Evolutionary conservation across 2,797 vertebrate species (phyloP), one percentile per base, ranked within the genome.

Genomic region (Pseudomugil tenellus): DNA sequence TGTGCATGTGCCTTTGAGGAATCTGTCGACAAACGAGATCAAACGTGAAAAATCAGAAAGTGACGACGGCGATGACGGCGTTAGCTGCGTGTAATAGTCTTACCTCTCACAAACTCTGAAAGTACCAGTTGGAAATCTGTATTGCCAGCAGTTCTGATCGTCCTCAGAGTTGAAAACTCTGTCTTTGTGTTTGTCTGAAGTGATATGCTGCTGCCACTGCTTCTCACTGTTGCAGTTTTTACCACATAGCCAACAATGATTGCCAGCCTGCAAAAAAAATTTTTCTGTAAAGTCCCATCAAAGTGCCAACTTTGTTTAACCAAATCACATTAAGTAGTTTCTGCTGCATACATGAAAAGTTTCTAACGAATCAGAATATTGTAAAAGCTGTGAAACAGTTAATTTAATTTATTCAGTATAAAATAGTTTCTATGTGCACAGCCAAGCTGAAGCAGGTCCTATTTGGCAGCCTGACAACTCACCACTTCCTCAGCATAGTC

Each of bases 171-270:
- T 97, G 88, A 99, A 99, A 79, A 99, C 96, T 77, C 97, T 93
- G 71, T 99, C 97, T 85, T 98, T 99, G 94, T 99, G 98, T 91
- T 99, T 99, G 78, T 99, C 98, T 0, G 98, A 98, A 17, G 97
- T 96, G 92, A 99, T 99, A 81, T 99, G 98, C 91, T 97, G 96
- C 88, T 99, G 97, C 98, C 98, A 99, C 89, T 99, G 98, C 82
- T 96, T 98, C 81, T 99, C 98, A 3, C 98, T 99, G 89, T 99
- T 99, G 86, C 96, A 99, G 93, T 98, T 99, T 88, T 98, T 99
- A 72, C 98, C 97, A 78, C 98, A 99, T 85, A 99, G 94, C 98
- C 98, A 99, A 82, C 98, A 99, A 87, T 99, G 98, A 71, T 98
- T 98, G 74, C 98, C 96, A 68, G 95, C 96, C 98, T 98, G 80